A percentile compares a stretch with the other conserved stretches of the same genome.
Conservation (phyloP, 2,888 invertebrate species). For the Coecobrya sp. region DNA sequence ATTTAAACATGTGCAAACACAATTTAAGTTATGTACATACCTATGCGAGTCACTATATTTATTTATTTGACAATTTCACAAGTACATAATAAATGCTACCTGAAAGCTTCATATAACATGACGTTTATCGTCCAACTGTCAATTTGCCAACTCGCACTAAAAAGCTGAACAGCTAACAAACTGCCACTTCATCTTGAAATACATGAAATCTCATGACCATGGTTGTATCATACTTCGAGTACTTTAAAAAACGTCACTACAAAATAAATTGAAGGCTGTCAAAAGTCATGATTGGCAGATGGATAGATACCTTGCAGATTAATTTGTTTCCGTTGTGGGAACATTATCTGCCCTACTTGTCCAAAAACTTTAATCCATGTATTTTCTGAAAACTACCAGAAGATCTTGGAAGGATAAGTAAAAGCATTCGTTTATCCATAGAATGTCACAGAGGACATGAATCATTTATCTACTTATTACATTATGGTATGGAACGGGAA, state of each 20-base stretch:
- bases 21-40: too few species aligned
- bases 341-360: slow-evolving; percentile 36
- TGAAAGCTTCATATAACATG: background rate
- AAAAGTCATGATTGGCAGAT: slow-evolving; percentile 55
- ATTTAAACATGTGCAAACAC: too few species aligned
- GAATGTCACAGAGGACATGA: too few species aligned
- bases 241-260: slow-evolving; percentile 3
- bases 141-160: slow-evolving; percentile 60
- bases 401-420: background rate
- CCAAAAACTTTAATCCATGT: background rate
- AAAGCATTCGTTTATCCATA: background rate
- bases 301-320: slow-evolving; percentile 60
- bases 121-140: slow-evolving; percentile 59
- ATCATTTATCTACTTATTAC: background rate
- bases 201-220: too few species aligned
- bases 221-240: slow-evolving; percentile 34
- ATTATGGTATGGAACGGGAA: background rate
- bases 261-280: slow-evolving; percentile 73
- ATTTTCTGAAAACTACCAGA: background rate
- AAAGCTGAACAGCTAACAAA: background rate
- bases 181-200: background rate
- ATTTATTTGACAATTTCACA: slow-evolving; percentile 27
- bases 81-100: background rate
- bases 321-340: slow-evolving; percentile 58
- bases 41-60: too few species aligned